Evolutionary conservation across 2,113 vertebrate species (phyloP).

Genomic region (Psephotus haematonotus): DNA sequence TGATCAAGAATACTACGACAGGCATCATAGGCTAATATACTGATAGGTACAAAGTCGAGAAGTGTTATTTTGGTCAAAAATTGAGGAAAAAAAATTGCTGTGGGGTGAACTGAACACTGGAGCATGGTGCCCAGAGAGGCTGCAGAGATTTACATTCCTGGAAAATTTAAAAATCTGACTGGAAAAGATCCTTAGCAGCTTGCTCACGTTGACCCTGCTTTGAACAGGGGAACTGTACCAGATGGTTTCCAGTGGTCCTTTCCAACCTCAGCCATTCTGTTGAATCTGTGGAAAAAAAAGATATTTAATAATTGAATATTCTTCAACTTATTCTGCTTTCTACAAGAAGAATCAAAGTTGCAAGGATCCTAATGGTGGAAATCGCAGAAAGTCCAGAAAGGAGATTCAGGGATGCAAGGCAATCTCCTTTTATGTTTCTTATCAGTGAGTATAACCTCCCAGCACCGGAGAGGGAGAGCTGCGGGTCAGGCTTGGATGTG

Average conservation of each 20-base stretch:
- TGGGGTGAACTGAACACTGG: neutral
- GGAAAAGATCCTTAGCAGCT: neutral
- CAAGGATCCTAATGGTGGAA: neutral
- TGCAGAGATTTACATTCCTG: neutral
- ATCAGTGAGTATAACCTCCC: neutral
- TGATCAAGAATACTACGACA: neutral
- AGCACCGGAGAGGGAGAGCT: neutral
- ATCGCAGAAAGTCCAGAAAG: neutral
- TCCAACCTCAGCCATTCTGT: neutral
- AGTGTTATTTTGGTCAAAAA: neutral
- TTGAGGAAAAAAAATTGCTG: neutral
- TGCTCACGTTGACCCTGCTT: neutral
- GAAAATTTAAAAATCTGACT: neutral
- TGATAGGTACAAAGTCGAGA: neutral
- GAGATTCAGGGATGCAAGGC: neutral
- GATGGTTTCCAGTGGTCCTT: neutral
- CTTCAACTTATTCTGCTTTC: neutral
- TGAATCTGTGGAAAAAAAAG: neutral
- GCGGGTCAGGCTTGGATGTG: neutral
- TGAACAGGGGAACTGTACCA: neutral
- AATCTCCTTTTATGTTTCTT: neutral
- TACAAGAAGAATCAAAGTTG: neutral
- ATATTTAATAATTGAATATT: neutral
- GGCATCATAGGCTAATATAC: neutral
- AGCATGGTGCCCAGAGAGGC: neutral